A percentile compares a stretch with the other conserved stretches of the same genome.
Evolutionary conservation across 2,888 invertebrate species (phyloP).

Genomic region (Metopia argyrocephala): DNA sequence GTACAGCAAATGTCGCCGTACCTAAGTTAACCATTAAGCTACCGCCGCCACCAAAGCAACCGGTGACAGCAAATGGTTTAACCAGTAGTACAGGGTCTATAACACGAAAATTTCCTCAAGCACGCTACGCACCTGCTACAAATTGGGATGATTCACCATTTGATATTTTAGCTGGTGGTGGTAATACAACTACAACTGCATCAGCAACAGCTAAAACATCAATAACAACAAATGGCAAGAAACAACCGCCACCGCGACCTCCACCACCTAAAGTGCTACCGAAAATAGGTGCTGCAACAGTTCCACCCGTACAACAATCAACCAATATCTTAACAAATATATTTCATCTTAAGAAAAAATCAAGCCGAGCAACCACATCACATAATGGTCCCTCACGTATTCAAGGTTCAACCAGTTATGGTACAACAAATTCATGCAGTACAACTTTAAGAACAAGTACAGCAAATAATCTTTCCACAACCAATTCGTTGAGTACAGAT

Average conservation of each 20-base stretch:
- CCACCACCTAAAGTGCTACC: constrained; percentile 76
- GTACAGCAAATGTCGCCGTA: constrained; percentile 67
- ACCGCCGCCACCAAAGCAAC: constrained; percentile 76
- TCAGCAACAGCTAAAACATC: background rate
- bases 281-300: constrained; percentile 67
- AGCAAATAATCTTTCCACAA: constrained; percentile 11
- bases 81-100: constrained; percentile 68
- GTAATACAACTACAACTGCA: constrained; percentile 36
- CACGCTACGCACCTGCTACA: constrained; percentile 76
- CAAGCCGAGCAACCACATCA: constrained; percentile 66
- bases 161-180: constrained; percentile 63
- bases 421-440: constrained; percentile 43
- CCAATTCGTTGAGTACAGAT: constrained; percentile 39
- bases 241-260: constrained; percentile 77
- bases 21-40: constrained; percentile 75
- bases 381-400: constrained; percentile 67
- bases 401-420: constrained; percentile 72
- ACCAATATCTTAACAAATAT: constrained; percentile 75
- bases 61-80: constrained; percentile 26
- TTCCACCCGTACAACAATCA: constrained; percentile 69
- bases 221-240: constrained; percentile 67
- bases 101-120: constrained; percentile 75
- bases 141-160: constrained; percentile 77
- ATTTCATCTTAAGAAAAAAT: constrained; percentile 76
- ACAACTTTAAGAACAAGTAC: constrained; percentile 23